Evolutionary conservation across 2,797 vertebrate genomes (phyloP).

Genomic region (Melanotaenia nigrans): DNA sequence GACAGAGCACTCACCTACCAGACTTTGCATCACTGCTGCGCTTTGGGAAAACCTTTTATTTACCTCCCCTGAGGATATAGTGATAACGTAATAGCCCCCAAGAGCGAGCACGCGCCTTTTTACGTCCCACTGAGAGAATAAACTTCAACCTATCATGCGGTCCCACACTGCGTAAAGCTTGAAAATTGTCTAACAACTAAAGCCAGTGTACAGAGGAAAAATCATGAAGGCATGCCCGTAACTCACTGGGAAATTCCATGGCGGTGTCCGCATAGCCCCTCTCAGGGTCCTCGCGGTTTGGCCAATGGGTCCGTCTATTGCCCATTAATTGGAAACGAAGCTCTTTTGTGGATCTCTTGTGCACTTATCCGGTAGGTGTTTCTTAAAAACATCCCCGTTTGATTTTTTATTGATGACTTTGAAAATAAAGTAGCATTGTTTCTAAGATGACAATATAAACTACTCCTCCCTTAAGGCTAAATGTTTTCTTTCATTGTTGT

Average conservation of each 20-base stretch:
- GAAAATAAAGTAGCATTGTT: constrained; percentile 82
- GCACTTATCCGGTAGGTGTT: constrained; percentile 86
- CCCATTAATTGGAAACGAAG: constrained; percentile 84
- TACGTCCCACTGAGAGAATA: constrained; percentile 63
- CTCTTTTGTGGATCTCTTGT: constrained; percentile 83
- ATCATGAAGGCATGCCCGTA: constrained; percentile 63
- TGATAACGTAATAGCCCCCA: constrained; percentile 62
- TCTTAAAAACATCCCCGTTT: constrained; percentile 77
- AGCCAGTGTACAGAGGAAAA: constrained; percentile 56
- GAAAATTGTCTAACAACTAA: constrained; percentile 57
- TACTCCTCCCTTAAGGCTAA: constrained; percentile 74
- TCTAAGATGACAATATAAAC: constrained; percentile 74
- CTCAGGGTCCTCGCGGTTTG: constrained; percentile 76
- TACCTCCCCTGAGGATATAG: constrained; percentile 70
- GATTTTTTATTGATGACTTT: constrained; percentile 79
- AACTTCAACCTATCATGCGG: constrained; percentile 60
- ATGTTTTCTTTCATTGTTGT: constrained; percentile 80
- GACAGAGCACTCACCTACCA: constrained; percentile 44
- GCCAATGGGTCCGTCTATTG: constrained; percentile 81
- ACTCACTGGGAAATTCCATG: constrained; percentile 87
- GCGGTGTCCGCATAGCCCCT: constrained; percentile 77
- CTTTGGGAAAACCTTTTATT: constrained; percentile 75
- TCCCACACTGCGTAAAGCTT: constrained; percentile 58
- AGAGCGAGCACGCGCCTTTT: constrained; percentile 66
- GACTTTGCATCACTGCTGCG: constrained; percentile 73